Percentiles rank a stretch among this genome's conserved stretches.
These are phyloP conservation scores for Hoplias malabaricus DNA, from an alignment of 2,113 vertebrate species.

Conservation along the genomic window DNA sequence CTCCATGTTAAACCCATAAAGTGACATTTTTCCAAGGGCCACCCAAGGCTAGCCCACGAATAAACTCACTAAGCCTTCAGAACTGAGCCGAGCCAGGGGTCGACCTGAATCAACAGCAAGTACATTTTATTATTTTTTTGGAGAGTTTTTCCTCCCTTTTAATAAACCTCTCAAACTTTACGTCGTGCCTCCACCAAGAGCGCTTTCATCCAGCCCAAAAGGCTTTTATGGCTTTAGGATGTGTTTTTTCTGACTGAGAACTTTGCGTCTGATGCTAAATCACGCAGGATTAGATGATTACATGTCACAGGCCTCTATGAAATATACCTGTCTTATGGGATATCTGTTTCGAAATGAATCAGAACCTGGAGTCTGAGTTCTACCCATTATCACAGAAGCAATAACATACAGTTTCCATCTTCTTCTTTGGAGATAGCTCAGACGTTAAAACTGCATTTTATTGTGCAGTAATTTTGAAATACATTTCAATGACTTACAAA, in stretches of 20 bases:
- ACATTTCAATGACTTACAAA: too few species aligned
- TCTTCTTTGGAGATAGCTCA: too few species aligned
- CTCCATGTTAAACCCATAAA: slow-evolving; percentile 34
- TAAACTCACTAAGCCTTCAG: slow-evolving; percentile 27
- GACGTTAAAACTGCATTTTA: too few species aligned
- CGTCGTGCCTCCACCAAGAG: neutral
- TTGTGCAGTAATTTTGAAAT: too few species aligned
- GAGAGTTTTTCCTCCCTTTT: neutral
- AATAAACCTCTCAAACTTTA: slow-evolving; percentile 24
- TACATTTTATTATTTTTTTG: slow-evolving; percentile 17
- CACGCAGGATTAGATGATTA: neutral
- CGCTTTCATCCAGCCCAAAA: neutral
- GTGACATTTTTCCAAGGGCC: slow-evolving; percentile 52
- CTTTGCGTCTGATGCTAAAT: neutral
- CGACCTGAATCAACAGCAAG: slow-evolving; percentile 30
- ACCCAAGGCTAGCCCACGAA: slow-evolving; percentile 40
- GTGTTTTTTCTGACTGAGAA: neutral
- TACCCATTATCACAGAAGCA: too few species aligned
- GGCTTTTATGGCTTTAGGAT: neutral
- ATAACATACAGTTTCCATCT: too few species aligned
- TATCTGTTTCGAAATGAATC: neutral
- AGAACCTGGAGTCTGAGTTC: neutral
- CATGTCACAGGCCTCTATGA: neutral
- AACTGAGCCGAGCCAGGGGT: slow-evolving; percentile 12
- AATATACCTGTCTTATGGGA: neutral